These are phyloP conservation scores for Nephrotoma guestfalica DNA, from an alignment of 2,888 invertebrate genomes.

Conservation along the genomic window DNA sequence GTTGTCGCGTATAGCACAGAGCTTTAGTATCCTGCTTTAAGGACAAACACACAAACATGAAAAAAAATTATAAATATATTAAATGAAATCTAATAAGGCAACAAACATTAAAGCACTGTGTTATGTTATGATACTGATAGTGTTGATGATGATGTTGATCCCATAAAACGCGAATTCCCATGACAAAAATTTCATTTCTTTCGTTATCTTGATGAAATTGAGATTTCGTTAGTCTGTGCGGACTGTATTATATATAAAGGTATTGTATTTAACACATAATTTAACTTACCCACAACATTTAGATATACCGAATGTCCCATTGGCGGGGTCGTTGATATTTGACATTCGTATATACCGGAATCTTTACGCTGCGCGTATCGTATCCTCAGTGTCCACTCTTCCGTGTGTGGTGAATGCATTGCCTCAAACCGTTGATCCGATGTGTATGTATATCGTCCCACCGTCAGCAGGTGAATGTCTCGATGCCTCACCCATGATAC, in stretches of 20 bases:
- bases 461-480: slow-evolving; percentile 59
- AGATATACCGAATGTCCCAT: slow-evolving; percentile 69
- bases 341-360: slow-evolving; percentile 75
- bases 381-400: slow-evolving; percentile 73
- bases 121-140: not conserved
- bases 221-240: not conserved
- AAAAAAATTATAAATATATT: not conserved
- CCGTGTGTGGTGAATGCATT: slow-evolving; percentile 70
- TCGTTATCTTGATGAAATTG: not conserved
- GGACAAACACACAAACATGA: not conserved
- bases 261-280: not conserved
- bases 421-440: slow-evolving; percentile 72
- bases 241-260: not conserved
- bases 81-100: not conserved
- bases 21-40: not conserved
- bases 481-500: slow-evolving; percentile 67
- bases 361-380: slow-evolving; percentile 59
- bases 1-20: not conserved
- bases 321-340: slow-evolving; percentile 81
- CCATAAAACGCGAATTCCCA: not conserved
- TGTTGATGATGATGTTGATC: not conserved
- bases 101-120: not conserved
- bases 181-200: not conserved
- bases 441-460: slow-evolving; percentile 67
- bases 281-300: slow-evolving; percentile 65